These are phyloP conservation scores for Leptogaster cylindrica DNA, from an alignment of 2,888 invertebrate genomes.

Conservation along the genomic window DNA sequence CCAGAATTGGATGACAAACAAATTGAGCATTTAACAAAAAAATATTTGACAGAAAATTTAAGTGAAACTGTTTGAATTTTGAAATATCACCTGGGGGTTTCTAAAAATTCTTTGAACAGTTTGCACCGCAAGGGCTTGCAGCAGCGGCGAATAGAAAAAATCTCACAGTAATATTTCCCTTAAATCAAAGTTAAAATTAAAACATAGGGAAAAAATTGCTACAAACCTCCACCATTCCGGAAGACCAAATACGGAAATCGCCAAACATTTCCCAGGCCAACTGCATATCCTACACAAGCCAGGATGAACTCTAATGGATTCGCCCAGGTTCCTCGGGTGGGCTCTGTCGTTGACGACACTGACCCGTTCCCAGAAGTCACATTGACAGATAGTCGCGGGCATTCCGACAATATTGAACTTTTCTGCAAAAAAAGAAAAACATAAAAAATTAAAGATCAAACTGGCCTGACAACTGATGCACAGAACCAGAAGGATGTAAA, in stretches of 20 bases:
- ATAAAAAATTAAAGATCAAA: constrained; percentile 39
- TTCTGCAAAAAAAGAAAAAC: constrained; percentile 45
- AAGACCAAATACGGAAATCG: constrained; percentile 52
- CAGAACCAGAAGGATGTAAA: constrained; percentile 1
- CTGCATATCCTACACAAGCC: constrained; percentile 51
- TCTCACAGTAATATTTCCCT: too few relatives aligned
- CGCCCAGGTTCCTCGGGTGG: constrained; percentile 50
- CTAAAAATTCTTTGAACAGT: too few relatives aligned
- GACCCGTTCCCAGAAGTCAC: constrained; percentile 38
- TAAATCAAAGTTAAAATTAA: too few relatives aligned
- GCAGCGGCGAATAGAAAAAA: too few relatives aligned
- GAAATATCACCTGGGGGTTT: too few relatives aligned
- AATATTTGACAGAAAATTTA: too few relatives aligned
- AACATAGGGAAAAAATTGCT: constrained; percentile 16
- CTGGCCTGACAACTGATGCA: constrained; percentile 38
- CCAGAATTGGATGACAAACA: too few relatives aligned
- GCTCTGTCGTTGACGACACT: not conserved
- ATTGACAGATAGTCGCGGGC: constrained; percentile 47
- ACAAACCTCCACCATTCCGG: constrained; percentile 51
- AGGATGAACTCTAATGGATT: constrained; percentile 50
- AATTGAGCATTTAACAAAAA: too few relatives aligned
- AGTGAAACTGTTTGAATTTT: too few relatives aligned
- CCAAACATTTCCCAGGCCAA: constrained; percentile 53
- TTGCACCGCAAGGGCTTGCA: too few relatives aligned
- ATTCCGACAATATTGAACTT: constrained; percentile 48